These are phyloP conservation scores for Drosophila kambysellisi DNA, from an alignment of 2,888 invertebrate species.

Conservation along the genomic window DNA sequence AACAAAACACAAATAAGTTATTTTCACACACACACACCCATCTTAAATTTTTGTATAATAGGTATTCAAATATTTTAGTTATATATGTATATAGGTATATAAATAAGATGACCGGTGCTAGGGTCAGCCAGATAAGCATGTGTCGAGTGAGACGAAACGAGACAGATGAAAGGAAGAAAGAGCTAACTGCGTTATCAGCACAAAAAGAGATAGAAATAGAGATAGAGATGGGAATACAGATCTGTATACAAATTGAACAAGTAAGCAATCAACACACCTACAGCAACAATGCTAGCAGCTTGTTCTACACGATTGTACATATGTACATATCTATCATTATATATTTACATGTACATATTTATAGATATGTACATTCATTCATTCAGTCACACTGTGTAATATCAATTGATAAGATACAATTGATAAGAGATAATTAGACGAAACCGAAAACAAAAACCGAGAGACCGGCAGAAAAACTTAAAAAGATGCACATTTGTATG, in stretches of 20 bases:
- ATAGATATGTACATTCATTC: slow-evolving; percentile 11
- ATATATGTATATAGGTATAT: not conserved
- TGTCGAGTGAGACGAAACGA: slow-evolving; percentile 4
- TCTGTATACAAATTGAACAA: slow-evolving; percentile 66
- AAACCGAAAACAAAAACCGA: not conserved
- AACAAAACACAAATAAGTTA: slow-evolving; percentile 8
- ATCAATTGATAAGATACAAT: slow-evolving; percentile 36
- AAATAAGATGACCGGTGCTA: slow-evolving; percentile 25
- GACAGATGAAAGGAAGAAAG: not conserved
- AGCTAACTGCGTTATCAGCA: slow-evolving; percentile 35
- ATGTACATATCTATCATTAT: not conserved
- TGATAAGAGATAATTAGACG: slow-evolving; percentile 34
- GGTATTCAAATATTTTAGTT: not conserved
- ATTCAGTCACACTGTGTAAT: slow-evolving; percentile 43
- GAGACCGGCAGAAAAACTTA: not conserved
- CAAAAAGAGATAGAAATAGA: not conserved
- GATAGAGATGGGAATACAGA: slow-evolving; percentile 30
- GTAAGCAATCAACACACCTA: slow-evolving; percentile 53
- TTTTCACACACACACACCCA: slow-evolving; percentile 2
- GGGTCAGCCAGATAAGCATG: slow-evolving; percentile 39
- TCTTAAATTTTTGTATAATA: not conserved
- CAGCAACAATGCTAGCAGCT: slow-evolving; percentile 25
- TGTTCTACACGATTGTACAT: slow-evolving; percentile 54
- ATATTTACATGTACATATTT: slow-evolving; percentile 5
- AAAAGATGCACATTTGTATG: not conserved